phyloP scores from a whole-genome alignment of 2,113 vertebrate species.

The Malurus elegans region DNA sequence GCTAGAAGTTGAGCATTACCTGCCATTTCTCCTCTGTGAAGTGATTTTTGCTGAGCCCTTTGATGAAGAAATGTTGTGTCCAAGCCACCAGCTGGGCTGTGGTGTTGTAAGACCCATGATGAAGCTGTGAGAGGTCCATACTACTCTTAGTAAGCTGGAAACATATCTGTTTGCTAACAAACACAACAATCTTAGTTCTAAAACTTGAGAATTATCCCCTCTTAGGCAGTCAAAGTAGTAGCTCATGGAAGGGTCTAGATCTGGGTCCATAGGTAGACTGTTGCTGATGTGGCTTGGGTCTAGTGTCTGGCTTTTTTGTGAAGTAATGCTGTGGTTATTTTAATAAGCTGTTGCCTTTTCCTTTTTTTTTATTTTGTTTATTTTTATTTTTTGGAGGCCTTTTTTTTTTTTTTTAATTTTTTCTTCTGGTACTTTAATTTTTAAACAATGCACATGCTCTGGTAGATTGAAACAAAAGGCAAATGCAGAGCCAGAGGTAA shows the following conservation, averaged over 20 bases:
- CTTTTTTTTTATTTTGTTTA: not conserved
- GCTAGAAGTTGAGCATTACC: not conserved
- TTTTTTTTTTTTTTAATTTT: not conserved
- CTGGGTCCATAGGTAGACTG: not conserved
- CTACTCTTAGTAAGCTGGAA: not conserved
- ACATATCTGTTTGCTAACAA: not conserved
- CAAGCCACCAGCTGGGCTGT: not conserved
- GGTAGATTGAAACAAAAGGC: not conserved
- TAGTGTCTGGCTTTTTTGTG: not conserved
- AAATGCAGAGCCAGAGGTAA: not conserved
- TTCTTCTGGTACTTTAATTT: not conserved
- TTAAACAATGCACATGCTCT: not conserved
- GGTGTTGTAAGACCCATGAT: not conserved
- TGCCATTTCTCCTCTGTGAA: not conserved
- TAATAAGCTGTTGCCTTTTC: not conserved
- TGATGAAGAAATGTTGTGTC: not conserved
- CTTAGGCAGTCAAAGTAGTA: not conserved
- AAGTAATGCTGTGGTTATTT: not conserved
- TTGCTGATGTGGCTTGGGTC: not conserved
- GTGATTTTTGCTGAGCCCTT: not conserved
- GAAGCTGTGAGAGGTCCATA: not conserved
- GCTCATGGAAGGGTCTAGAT: not conserved
- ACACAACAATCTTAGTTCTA: not conserved
- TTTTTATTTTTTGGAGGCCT: not conserved
- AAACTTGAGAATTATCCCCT: not conserved